These are phyloP conservation scores for Hydrochoerus hydrochaeris DNA, from an alignment of 2,113 vertebrate species.

Conservation along the genomic window DNA sequence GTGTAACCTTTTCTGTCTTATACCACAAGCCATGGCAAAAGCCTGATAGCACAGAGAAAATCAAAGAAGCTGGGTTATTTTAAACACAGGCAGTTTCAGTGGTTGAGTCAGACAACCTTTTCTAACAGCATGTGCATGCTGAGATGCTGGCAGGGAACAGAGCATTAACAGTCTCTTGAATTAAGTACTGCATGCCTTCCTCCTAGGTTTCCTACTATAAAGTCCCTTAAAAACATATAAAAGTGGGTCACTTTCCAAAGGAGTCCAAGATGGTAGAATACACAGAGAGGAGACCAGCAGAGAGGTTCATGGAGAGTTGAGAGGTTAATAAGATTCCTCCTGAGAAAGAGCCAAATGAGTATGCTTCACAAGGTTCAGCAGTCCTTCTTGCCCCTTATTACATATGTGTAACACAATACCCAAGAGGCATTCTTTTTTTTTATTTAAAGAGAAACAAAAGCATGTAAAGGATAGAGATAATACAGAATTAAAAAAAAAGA, in stretches of 20 bases:
- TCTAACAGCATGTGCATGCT: neutral
- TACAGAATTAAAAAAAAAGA: too few relatives aligned
- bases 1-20: neutral
- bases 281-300: neutral
- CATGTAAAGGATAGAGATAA: too few relatives aligned
- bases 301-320: neutral
- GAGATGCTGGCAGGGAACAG: conserved; percentile 25
- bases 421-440: too few relatives aligned
- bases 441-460: too few relatives aligned
- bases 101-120: conserved; percentile 64
- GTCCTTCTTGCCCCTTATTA: neutral
- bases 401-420: neutral
- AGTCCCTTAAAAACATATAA: neutral
- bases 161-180: neutral
- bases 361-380: neutral
- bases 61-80: conserved; percentile 15
- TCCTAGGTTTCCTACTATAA: conserved; percentile 43
- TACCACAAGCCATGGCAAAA: neutral
- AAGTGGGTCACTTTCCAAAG: neutral
- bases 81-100: neutral
- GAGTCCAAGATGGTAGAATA: neutral
- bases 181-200: neutral
- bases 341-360: neutral
- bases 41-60: neutral
- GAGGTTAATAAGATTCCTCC: neutral